These are phyloP conservation scores for Trichonephila inaurata DNA, from an alignment of 1,140 invertebrate species.

Conservation along the genomic window DNA sequence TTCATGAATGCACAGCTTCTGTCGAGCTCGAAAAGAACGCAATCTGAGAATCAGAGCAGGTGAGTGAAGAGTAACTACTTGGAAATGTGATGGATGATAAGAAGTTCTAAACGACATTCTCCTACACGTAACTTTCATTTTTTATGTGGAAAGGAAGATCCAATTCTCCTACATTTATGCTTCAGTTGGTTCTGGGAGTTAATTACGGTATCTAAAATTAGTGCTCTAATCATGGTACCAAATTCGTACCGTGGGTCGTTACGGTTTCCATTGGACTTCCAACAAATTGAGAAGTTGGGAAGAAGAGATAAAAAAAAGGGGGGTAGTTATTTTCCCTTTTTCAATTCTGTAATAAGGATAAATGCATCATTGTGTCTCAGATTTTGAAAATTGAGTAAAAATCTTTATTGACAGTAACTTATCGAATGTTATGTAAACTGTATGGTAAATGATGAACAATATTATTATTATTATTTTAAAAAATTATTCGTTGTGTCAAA, in stretches of 20 bases:
- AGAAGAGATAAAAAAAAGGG: no score
- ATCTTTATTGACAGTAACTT: no score
- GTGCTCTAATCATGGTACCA: neutral
- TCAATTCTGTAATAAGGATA: no score
- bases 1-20: neutral
- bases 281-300: no score
- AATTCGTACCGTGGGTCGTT: neutral
- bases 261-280: no score
- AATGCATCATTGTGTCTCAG: no score
- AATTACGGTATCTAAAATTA: neutral
- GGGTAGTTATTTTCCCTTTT: no score
- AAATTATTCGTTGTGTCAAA: no score
- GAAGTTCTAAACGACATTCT: neutral
- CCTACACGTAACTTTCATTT: neutral
- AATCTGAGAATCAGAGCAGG: neutral
- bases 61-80: slow-evolving; percentile 23
- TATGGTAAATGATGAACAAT: no score
- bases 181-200: neutral
- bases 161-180: neutral
- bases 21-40: neutral
- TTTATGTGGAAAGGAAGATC: neutral
- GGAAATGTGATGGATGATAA: neutral
- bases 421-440: no score
- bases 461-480: no score
- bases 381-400: no score